Conservation (phyloP, 1,140 invertebrate species). For the Hylaeus volcanicus region DNA sequence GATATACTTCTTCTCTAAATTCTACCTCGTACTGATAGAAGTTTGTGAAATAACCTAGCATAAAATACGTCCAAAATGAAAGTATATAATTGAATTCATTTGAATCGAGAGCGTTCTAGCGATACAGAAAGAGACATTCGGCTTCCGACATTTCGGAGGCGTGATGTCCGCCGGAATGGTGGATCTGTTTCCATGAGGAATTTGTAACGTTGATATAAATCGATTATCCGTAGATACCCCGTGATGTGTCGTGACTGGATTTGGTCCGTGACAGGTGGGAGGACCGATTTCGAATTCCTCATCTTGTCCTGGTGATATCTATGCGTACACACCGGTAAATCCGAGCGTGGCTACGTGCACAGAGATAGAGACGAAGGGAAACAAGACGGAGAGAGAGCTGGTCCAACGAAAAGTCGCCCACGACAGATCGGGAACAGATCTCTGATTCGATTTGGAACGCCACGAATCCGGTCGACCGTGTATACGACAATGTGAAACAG, state of each 20-base stretch:
- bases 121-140: too few relatives aligned
- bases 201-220: slow-evolving; percentile 60
- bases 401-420: slow-evolving; percentile 53
- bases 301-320: slow-evolving; percentile 46
- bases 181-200: slow-evolving; percentile 36
- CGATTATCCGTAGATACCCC: slow-evolving; percentile 59
- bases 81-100: too few relatives aligned
- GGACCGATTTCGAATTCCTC: slow-evolving; percentile 57
- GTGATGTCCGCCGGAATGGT: background rate
- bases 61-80: too few relatives aligned
- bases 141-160: slow-evolving; percentile 23
- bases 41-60: too few relatives aligned
- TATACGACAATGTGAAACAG: slow-evolving; percentile 35
- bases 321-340: background rate
- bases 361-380: background rate
- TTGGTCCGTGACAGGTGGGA: slow-evolving; percentile 57
- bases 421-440: slow-evolving; percentile 63
- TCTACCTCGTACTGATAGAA: too few relatives aligned
- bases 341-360: background rate
- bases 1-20: too few relatives aligned
- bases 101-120: too few relatives aligned
- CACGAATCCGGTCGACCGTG: slow-evolving; percentile 51
- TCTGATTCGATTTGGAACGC: slow-evolving; percentile 53
- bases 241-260: slow-evolving; percentile 56
- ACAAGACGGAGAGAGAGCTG: background rate